Percentiles rank a stretch among this genome's conserved stretches.
Evolutionary conservation across 2,113 vertebrate species (phyloP).

Genomic region (Dinomys branickii): DNA sequence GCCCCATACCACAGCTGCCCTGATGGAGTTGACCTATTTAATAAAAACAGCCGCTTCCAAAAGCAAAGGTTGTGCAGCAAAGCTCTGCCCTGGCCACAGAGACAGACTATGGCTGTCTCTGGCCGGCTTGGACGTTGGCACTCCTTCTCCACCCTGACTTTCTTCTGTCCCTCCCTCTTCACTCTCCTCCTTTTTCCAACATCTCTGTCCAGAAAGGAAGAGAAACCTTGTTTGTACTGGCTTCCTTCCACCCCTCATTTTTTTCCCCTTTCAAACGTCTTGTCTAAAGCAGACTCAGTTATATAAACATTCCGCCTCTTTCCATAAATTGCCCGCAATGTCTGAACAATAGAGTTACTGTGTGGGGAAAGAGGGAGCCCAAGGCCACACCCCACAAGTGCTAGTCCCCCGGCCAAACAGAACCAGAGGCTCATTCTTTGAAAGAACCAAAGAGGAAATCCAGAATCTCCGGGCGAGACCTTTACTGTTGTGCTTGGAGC

Average conservation of each 20-base stretch:
- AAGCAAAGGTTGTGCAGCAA: slow-evolving; percentile 80
- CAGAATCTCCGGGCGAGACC: slow-evolving; percentile 88
- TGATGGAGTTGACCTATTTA: slow-evolving; percentile 87
- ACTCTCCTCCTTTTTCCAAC: slow-evolving; percentile 83
- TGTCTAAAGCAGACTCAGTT: slow-evolving; percentile 90
- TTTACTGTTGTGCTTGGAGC: slow-evolving; percentile 89
- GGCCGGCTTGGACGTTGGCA: slow-evolving; percentile 58
- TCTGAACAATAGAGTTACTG: slow-evolving; percentile 92
- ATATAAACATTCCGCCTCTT: slow-evolving; percentile 92
- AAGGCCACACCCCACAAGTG: slow-evolving; percentile 88
- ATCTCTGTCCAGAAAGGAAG: slow-evolving; percentile 92
- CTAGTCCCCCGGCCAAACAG: slow-evolving; percentile 87
- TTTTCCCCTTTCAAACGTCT: slow-evolving; percentile 79
- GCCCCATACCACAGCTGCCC: slow-evolving; percentile 62
- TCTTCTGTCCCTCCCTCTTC: slow-evolving; percentile 53
- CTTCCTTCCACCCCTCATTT: slow-evolving; percentile 84
- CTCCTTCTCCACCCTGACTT: slow-evolving; percentile 36
- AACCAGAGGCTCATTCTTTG: slow-evolving; percentile 90
- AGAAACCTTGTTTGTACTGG: slow-evolving; percentile 91
- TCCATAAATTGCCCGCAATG: slow-evolving; percentile 90
- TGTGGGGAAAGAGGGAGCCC: slow-evolving; percentile 86
- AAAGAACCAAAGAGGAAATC: slow-evolving; percentile 91
- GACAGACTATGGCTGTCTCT: slow-evolving; percentile 78
- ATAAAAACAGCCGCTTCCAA: slow-evolving; percentile 86
- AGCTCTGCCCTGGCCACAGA: slow-evolving; percentile 67